These are phyloP conservation scores for Chaetophractus vellerosus DNA, from an alignment of 2,797 vertebrate species.

Conservation along the genomic window DNA sequence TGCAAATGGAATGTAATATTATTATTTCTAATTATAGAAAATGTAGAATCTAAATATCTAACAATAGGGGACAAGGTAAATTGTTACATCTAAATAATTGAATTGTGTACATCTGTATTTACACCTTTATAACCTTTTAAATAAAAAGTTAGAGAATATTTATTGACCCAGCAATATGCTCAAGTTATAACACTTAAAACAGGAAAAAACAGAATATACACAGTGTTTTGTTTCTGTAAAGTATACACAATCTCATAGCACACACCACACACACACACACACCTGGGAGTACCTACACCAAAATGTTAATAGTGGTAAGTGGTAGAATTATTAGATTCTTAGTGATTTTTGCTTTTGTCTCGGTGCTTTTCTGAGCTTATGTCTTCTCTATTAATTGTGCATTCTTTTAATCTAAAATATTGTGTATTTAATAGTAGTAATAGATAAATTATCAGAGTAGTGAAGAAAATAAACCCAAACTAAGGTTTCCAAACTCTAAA, in stretches of 20 bases:
- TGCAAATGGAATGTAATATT: background rate
- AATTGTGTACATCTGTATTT: background rate
- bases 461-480: slow-evolving; percentile 46
- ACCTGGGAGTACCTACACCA: background rate
- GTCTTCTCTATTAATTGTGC: background rate
- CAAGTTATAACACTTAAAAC: slow-evolving; percentile 31
- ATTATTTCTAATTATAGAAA: slow-evolving; percentile 59
- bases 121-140: slow-evolving; percentile 45
- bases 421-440: background rate
- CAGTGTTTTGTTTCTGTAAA: background rate
- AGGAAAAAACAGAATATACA: background rate
- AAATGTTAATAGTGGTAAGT: background rate
- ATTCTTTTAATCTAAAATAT: background rate
- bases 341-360: background rate
- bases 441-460: background rate
- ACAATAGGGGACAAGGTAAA: background rate
- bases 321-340: background rate
- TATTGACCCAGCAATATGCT: background rate
- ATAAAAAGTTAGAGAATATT: slow-evolving; percentile 60
- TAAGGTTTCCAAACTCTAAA: background rate
- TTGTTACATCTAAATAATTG: background rate
- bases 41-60: background rate
- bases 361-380: background rate
- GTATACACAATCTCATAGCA: background rate
- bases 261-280: background rate